A percentile compares a stretch with the other conserved stretches of the same genome.
phyloP scores from a whole-genome alignment of 1,140 invertebrate genomes.

The Saccostrea cuccullata region DNA sequence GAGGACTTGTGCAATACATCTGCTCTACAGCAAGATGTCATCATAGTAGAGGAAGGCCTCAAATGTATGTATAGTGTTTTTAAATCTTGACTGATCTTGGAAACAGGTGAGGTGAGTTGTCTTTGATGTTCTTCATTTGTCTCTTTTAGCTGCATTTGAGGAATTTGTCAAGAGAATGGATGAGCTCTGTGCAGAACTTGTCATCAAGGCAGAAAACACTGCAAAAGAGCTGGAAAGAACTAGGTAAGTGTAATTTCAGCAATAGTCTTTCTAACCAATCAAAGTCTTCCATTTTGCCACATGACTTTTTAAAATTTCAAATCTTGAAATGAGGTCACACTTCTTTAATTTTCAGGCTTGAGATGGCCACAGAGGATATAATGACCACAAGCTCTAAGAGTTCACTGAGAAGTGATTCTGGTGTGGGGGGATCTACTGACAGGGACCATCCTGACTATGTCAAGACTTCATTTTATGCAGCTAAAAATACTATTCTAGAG shows the following conservation, averaged over 20 bases:
- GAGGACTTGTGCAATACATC: slow-evolving; percentile 54
- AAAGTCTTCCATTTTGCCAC: background rate
- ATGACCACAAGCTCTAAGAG: slow-evolving; percentile 14
- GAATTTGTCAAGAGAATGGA: slow-evolving; percentile 46
- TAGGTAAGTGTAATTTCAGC: slow-evolving; percentile 26
- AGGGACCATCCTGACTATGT: slow-evolving; percentile 38
- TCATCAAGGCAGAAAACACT: slow-evolving; percentile 49
- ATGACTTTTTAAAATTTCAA: too few relatives aligned
- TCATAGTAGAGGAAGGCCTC: slow-evolving; percentile 51
- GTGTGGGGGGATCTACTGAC: slow-evolving; percentile 3
- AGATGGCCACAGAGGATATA: slow-evolving; percentile 41
- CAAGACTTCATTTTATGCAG: slow-evolving; percentile 49
- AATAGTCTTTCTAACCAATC: background rate
- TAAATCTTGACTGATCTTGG: background rate
- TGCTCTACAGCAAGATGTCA: slow-evolving; percentile 51
- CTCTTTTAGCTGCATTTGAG: slow-evolving; percentile 49
- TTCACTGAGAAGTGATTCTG: slow-evolving; percentile 23
- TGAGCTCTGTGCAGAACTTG: slow-evolving; percentile 46
- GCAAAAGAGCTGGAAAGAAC: slow-evolving; percentile 52
- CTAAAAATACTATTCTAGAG: slow-evolving; percentile 46
- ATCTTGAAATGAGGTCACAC: background rate
- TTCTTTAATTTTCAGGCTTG: slow-evolving; percentile 40
- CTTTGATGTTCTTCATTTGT: background rate
- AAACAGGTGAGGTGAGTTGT: too few relatives aligned
- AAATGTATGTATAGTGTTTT: slow-evolving; percentile 37